Conservation (phyloP, 2,113 vertebrate genomes). For the Rhodinocichla rosea region DNA sequence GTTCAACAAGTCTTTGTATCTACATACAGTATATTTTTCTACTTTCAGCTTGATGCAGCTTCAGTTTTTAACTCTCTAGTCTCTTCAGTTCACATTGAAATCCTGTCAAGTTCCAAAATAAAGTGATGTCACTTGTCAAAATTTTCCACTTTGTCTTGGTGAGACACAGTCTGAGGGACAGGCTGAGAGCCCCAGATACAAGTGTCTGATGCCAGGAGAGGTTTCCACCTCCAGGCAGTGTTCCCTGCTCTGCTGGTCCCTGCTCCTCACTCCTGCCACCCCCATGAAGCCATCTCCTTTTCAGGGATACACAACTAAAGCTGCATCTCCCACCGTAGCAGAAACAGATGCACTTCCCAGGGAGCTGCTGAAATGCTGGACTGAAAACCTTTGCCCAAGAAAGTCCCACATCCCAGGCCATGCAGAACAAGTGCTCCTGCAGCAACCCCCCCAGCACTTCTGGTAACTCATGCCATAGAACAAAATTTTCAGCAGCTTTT, state of each 20-base stretch:
- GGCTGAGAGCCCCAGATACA: background rate
- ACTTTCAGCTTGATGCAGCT: constrained; percentile 29
- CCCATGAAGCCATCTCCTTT: accelerated
- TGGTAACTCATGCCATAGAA: background rate
- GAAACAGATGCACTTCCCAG: background rate
- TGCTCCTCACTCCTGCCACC: background rate
- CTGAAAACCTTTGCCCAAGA: background rate
- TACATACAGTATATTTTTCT: constrained; percentile 56
- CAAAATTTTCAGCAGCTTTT: background rate
- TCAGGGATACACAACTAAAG: background rate
- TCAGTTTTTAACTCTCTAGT: constrained; percentile 13
- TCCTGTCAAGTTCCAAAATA: constrained; percentile 37
- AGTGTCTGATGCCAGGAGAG: background rate
- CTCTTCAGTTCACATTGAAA: background rate
- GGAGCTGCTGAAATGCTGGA: background rate
- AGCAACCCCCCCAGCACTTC: accelerated
- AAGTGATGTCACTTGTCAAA: background rate
- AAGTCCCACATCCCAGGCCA: background rate
- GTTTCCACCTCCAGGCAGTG: background rate
- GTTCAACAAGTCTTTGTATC: constrained; percentile 28
- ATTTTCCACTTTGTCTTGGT: background rate
- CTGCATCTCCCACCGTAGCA: background rate
- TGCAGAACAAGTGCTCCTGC: background rate
- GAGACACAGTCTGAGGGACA: background rate
- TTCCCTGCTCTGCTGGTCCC: background rate